Conservation (phyloP, 2,888 invertebrate genomes). For the Seladonia tumulorum region DNA sequence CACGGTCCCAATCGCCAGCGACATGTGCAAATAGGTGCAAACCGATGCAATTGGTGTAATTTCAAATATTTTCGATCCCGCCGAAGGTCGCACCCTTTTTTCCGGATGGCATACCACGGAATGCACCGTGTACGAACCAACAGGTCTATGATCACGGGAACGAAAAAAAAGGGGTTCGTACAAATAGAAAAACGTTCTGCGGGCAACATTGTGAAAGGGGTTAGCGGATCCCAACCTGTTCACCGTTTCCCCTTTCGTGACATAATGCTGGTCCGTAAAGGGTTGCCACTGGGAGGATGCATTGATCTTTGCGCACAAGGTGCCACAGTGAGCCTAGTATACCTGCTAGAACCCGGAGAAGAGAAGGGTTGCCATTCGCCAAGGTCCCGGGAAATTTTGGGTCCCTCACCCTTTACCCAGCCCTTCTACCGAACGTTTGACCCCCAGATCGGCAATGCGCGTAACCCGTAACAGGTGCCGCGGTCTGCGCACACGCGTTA, state of each 20-base stretch:
- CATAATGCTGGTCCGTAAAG: slow-evolving; percentile 76
- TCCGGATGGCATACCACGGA: slow-evolving; percentile 28
- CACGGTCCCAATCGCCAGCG: not conserved
- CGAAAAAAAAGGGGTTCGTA: slow-evolving; percentile 30
- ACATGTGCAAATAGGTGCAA: not conserved
- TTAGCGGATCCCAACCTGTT: slow-evolving; percentile 67
- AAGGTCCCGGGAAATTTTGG: slow-evolving; percentile 56
- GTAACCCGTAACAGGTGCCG: slow-evolving; percentile 69
- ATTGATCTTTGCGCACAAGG: slow-evolving; percentile 65
- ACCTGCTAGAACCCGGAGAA: not conserved
- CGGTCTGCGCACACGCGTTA: slow-evolving; percentile 24
- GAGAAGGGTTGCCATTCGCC: slow-evolving; percentile 66
- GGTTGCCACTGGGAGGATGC: slow-evolving; percentile 69
- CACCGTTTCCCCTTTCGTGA: slow-evolving; percentile 67
- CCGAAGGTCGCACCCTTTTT: slow-evolving; percentile 16
- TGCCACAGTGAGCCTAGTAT: slow-evolving; percentile 56
- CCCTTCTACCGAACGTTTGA: slow-evolving; percentile 61
- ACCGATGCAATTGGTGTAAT: not conserved
- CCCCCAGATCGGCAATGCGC: slow-evolving; percentile 61
- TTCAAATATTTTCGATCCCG: not conserved
- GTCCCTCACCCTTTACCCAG: slow-evolving; percentile 41
- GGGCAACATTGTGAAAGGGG: slow-evolving; percentile 56
- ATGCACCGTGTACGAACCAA: not conserved
- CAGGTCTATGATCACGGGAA: slow-evolving; percentile 31
- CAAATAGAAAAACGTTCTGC: slow-evolving; percentile 51